Evolutionary conservation across 2,113 vertebrate species (phyloP), one percentile per base, ranked within the genome.

Genomic region (Nanger granti): DNA sequence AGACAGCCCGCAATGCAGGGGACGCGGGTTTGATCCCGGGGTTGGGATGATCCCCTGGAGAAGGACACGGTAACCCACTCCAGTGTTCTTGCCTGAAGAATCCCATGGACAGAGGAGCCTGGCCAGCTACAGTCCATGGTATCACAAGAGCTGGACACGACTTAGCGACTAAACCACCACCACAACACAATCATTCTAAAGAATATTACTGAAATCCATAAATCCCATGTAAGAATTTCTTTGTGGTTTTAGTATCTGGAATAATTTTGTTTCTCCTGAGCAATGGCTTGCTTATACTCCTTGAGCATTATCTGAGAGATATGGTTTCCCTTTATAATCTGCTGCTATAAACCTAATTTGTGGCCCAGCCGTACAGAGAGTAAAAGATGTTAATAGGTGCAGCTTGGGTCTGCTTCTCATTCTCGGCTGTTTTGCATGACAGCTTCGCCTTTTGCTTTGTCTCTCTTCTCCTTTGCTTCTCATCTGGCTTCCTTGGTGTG

Each of bases 231-330:
- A 14, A 87, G 28, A 76, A 69, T 57, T 47, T 57, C 66, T 76
- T 22, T 84, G 60, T 31, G 37, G 73, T 76, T 57, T 89, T 69
- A 79, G 9, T 57, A 80, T 54, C 41, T 4, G 14, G 5, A 94
- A 86, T 14, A 73, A 55, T 24, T 49, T 55, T 73, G 22, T 29
- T 95, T 89, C 60, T 94, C 87, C 41, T 31, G 8, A 87, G 44
- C 86, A 96, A 79, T 2, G 55, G 55, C 85, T 73, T 94, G 87
- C 69, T 96, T 89, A 57, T 37, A 34, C 24, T 69, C 79, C 92
- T 80, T 41, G 29, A 28, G 64, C 54, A 60, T 29, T 66, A 57
- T 17, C 55, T 90, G 37, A 87, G 29, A 2, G 17, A n/a, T 20
- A 44, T 24, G 29, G 22, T 96, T 89, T 83, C 82, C 60, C 89